Base-by-base conservation (phyloP, 2,888 invertebrate genomes). In the Heliconius aoede region DNA sequence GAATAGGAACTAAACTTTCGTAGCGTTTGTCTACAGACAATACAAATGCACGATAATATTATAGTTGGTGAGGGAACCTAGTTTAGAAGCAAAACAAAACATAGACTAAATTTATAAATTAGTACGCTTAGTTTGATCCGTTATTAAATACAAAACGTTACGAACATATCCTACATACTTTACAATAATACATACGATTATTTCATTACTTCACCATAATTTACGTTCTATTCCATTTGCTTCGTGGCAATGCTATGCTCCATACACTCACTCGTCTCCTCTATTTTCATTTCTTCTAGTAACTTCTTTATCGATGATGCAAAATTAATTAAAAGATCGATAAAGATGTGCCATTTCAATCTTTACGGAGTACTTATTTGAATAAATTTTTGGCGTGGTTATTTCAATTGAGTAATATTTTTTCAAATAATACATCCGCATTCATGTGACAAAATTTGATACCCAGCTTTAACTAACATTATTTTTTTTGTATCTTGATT, bases 401-500 rank as follows among this genome's bases (percentile, higher is more conserved):
- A 64, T 32, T n/a, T 32, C 32, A 26, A 18, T 1, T 24, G 62
- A 13, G 26, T 36, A 69, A 15, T 36, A 36, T 75, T 71, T 67
- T 67, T 81, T 80, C 79, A 80, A 75, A 78, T 79, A 80, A 78
- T 81, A 75, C 78, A 77, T 72, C 71, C 62, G 74, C 74, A 71
- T 74, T 51, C 40, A 77, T 73, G 76, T 75, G 61, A 76, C 69
- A 64, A 80, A 81, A 81, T 76, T 80, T 80, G 80, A 69, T 74
- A 80, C 83, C 82, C 81, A 86, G 88, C 89, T 90, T 92, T 85
- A 88, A 95, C 95, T 95, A 95, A 95, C 95, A 89, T 87, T 94
- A 85, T 93, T 89, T 95, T 92, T 92, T 90, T 92, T 95, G 93
- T 94, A 94, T 93, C 91, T 93, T 88, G 85, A 94, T 95, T 95